phyloP scores from a whole-genome alignment of 2,888 invertebrate species.

The Conus canariensis region DNA sequence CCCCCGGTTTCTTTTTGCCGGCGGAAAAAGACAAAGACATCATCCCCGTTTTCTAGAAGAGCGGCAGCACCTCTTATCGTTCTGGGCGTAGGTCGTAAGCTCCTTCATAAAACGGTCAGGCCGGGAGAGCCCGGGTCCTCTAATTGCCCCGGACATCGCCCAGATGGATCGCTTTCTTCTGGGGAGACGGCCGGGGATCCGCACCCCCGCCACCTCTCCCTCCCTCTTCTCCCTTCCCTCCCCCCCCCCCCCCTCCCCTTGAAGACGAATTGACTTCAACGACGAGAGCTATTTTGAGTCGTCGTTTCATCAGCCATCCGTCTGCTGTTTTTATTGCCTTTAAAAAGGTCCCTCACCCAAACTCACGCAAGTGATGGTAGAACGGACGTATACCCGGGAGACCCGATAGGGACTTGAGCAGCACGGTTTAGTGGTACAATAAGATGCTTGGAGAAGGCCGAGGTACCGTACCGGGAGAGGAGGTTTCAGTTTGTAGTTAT shows the following conservation, averaged over 20 bases:
- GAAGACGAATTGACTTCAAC: slow-evolving; percentile 28
- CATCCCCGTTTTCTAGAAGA: too few species aligned
- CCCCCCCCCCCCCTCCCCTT: not conserved
- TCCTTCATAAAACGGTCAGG: slow-evolving; percentile 19
- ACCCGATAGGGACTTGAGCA: too few species aligned
- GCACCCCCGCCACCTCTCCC: too few species aligned
- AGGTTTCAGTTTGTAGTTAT: too few species aligned
- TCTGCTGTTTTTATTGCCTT: not conserved
- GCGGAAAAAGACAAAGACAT: too few species aligned
- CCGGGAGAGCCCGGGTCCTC: not conserved
- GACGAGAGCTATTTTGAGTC: not conserved
- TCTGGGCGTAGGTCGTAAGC: not conserved
- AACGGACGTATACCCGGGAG: not conserved
- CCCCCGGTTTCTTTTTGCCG: too few species aligned
- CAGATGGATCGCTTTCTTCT: slow-evolving; percentile 2
- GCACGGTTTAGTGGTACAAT: too few species aligned
- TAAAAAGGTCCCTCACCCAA: not conserved
- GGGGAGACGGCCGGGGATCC: not conserved
- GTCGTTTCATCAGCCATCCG: slow-evolving; percentile 12
- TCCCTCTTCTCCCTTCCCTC: too few species aligned
- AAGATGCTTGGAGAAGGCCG: too few species aligned
- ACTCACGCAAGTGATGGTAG: not conserved
- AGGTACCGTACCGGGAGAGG: too few species aligned
- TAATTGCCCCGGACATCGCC: not conserved
- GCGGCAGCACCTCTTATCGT: not conserved